Conservation (phyloP, 1,140 invertebrate genomes). For the Orussus abietinus region DNA sequence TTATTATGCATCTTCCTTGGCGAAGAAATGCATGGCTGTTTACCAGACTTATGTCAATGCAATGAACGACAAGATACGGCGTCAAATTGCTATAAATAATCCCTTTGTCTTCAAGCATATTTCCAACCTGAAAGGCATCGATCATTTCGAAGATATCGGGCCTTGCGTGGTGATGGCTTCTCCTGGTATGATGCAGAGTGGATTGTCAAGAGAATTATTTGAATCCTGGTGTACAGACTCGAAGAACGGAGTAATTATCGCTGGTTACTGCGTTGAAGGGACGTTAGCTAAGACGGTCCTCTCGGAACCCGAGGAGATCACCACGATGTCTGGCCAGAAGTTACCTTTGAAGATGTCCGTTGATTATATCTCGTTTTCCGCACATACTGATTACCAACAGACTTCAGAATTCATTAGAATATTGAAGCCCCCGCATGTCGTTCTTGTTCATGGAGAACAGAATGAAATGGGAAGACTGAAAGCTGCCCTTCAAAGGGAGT, state of each 20-base stretch:
- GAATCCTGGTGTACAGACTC: constrained; percentile 98
- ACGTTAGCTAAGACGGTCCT: constrained; percentile 96
- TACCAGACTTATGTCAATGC: constrained; percentile 99
- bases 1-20: constrained; percentile 98
- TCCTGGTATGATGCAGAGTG: constrained; percentile 99
- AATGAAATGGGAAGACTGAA: constrained; percentile 98
- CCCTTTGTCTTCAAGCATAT: constrained; percentile 99
- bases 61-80: constrained; percentile 96
- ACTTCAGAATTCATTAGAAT: constrained; percentile 95
- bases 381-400: constrained; percentile 98
- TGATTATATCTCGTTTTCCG: constrained; percentile 99
- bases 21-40: constrained; percentile 99
- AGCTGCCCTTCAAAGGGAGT: constrained; percentile 89
- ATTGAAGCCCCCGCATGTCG: constrained; percentile 92
- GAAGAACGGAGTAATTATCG: constrained; percentile 98
- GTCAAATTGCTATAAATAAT: constrained; percentile 97
- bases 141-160: constrained; percentile 99
- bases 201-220: constrained; percentile 94
- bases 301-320: constrained; percentile 97
- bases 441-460: constrained; percentile 96
- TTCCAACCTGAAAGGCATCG: constrained; percentile 97
- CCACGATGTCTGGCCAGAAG: constrained; percentile 92
- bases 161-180: constrained; percentile 99
- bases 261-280: constrained; percentile 98
- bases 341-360: constrained; percentile 96